These are phyloP conservation scores for Knipowitschia caucasica DNA, from an alignment of 2,797 vertebrate genomes.

Conservation along the genomic window DNA sequence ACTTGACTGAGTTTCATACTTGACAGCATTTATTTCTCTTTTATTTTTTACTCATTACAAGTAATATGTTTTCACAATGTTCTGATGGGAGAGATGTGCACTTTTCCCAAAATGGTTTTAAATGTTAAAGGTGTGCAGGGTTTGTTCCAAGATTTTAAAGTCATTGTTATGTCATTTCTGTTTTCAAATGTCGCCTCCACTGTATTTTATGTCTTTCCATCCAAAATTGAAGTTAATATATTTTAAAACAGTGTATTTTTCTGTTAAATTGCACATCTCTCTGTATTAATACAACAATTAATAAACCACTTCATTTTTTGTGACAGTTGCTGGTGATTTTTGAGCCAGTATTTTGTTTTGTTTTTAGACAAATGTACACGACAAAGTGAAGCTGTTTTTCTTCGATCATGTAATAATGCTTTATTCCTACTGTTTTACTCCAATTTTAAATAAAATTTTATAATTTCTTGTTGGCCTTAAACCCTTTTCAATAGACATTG, in stretches of 20 bases:
- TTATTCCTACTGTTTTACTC: constrained; percentile 62
- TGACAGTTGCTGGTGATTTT: constrained; percentile 38
- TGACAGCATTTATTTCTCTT: constrained; percentile 69
- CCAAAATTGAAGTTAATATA: constrained; percentile 59
- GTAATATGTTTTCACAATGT: constrained; percentile 40
- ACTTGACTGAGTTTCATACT: constrained; percentile 79
- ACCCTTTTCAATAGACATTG: constrained; percentile 68
- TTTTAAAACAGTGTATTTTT: constrained; percentile 52
- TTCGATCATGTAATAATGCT: constrained; percentile 61
- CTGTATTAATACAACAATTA: constrained; percentile 38
- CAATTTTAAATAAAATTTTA: constrained; percentile 70
- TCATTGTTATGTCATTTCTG: constrained; percentile 28
- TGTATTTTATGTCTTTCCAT: constrained; percentile 66
- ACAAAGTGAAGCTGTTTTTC: constrained; percentile 45
- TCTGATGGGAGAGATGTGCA: constrained; percentile 70
- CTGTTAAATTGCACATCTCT: constrained; percentile 49
- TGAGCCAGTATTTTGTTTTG: constrained; percentile 39
- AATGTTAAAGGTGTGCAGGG: constrained; percentile 49
- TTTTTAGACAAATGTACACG: constrained; percentile 31
- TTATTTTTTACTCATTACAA: constrained; percentile 50
- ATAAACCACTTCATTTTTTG: constrained; percentile 41
- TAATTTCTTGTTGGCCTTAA: constrained; percentile 65
- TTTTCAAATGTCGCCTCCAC: constrained; percentile 64
- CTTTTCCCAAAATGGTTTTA: constrained; percentile 63
- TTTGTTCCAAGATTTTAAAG: constrained; percentile 55